phyloP scores from a whole-genome alignment of 2,888 invertebrate species.

The Physocephala rufipes region DNA sequence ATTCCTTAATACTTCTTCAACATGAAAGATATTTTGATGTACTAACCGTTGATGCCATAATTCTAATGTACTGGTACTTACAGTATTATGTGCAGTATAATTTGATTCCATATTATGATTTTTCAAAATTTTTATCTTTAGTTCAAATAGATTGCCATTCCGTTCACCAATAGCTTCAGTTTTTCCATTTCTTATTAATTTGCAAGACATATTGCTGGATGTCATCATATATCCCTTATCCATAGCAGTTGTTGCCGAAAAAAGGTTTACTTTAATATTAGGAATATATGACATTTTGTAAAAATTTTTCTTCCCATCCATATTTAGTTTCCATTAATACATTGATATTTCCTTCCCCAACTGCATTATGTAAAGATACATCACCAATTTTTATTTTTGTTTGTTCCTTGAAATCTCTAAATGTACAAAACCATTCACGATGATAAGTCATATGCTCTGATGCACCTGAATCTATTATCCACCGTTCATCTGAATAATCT shows the following conservation, averaged over 20 bases:
- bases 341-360: not conserved
- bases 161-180: not conserved
- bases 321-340: not conserved
- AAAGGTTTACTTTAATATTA: constrained; percentile 30
- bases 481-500: too few relatives aligned
- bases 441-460: too few relatives aligned
- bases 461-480: too few relatives aligned
- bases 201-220: not conserved
- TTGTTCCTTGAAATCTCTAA: too few relatives aligned
- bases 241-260: constrained; percentile 29
- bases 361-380: too few relatives aligned
- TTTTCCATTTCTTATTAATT: constrained; percentile 18
- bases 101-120: not conserved
- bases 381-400: too few relatives aligned
- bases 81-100: too few relatives aligned
- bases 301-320: not conserved
- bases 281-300: constrained; percentile 30
- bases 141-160: constrained; percentile 1
- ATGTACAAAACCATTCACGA: too few relatives aligned
- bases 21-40: too few relatives aligned
- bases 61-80: too few relatives aligned
- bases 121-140: not conserved
- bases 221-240: constrained; percentile 28
- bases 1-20: too few relatives aligned
- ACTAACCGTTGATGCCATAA: too few relatives aligned